A percentile compares a stretch with the other conserved stretches of the same genome.
Conservation (phyloP, 2,888 invertebrate genomes). For the Orchesella flavescens region DNA sequence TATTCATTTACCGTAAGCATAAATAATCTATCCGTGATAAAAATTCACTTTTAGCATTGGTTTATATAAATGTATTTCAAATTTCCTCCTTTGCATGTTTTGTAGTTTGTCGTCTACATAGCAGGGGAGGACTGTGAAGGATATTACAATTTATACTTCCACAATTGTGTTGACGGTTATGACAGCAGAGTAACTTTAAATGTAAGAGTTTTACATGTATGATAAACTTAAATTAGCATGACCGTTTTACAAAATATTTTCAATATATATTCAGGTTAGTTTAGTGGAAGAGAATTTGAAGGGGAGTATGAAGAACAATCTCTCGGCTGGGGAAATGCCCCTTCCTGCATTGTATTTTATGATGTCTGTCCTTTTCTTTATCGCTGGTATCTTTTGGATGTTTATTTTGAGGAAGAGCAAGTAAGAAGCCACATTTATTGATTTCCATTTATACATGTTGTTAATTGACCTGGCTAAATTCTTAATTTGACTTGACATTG, state of each 20-base stretch:
- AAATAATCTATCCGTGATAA: too few species aligned
- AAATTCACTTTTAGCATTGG: too few species aligned
- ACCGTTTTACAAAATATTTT: too few species aligned
- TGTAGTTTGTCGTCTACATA: constrained; percentile 85
- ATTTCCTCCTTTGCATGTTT: constrained; percentile 13
- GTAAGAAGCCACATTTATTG: constrained; percentile 74
- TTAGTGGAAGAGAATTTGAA: constrained; percentile 87
- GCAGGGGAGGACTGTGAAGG: constrained; percentile 87
- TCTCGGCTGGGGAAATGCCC: constrained; percentile 98
- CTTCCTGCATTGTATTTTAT: constrained; percentile 92
- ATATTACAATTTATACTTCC: constrained; percentile 94
- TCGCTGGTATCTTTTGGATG: constrained; percentile 94
- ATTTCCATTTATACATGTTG: neutral
- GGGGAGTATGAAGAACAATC: constrained; percentile 86
- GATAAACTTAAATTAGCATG: too few species aligned
- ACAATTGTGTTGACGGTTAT: constrained; percentile 84
- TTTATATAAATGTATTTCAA: neutral
- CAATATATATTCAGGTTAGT: constrained; percentile 86
- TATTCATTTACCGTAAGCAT: constrained; percentile 63
- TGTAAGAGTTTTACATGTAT: constrained; percentile 77
- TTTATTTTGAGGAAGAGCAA: constrained; percentile 87
- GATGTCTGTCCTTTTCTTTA: constrained; percentile 90
- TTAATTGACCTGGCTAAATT: too few species aligned
- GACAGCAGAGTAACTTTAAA: constrained; percentile 80
- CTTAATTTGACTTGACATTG: too few species aligned